Evolutionary conservation across 2,797 vertebrate genomes (phyloP).

Genomic region (Sebastes iracundus): DNA sequence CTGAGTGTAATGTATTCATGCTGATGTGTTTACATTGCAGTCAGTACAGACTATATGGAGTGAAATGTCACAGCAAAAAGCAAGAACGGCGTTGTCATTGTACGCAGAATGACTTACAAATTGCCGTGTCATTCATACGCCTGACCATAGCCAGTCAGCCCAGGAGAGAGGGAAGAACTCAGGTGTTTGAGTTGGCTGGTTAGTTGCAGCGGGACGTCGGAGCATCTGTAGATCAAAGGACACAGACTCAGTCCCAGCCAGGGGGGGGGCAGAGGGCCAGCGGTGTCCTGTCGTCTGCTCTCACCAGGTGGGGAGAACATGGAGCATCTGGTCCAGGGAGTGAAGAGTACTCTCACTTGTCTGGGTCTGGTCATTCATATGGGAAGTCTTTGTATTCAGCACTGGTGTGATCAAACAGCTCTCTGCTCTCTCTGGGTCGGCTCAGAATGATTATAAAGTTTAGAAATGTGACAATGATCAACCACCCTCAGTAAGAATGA

Average conservation of each 20-base stretch:
- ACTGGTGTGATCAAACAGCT: slow-evolving; percentile 7
- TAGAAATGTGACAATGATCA: not conserved
- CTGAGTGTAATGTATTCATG: not conserved
- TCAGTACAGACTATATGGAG: not conserved
- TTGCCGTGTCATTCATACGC: not conserved
- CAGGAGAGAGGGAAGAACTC: not conserved
- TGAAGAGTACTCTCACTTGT: not conserved
- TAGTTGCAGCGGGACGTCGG: not conserved
- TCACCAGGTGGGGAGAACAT: slow-evolving; percentile 32
- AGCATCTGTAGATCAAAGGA: slow-evolving; percentile 47
- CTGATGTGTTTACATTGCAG: too few species aligned
- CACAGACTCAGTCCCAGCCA: not conserved
- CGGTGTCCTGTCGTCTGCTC: slow-evolving; percentile 23
- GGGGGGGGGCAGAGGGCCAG: not conserved
- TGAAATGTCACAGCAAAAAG: not conserved
- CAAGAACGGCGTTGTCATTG: not conserved
- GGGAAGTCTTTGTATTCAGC: slow-evolving; percentile 6
- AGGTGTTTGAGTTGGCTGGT: slow-evolving; percentile 19
- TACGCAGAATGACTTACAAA: not conserved
- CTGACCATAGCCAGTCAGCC: not conserved
- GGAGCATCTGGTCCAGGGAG: slow-evolving; percentile 39
- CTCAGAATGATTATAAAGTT: not conserved
- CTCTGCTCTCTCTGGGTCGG: not conserved
- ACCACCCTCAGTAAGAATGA: not conserved
- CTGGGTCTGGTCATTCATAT: not conserved